Evolutionary conservation across 2,888 invertebrate genomes (phyloP).

Genomic region (Drosophila demipolita): DNA sequence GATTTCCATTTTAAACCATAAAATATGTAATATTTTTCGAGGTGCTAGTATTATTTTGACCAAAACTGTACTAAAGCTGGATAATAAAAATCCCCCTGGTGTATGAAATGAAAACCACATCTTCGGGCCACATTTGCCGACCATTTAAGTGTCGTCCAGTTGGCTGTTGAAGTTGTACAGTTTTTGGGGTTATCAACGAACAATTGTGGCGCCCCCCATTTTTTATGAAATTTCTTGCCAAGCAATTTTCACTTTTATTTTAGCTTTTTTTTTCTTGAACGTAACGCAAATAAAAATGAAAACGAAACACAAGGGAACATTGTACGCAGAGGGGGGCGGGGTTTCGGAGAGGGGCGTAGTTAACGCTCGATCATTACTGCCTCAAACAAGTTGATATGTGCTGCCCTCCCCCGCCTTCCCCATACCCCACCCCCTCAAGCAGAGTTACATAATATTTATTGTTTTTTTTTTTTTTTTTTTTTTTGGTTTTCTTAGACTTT

Average conservation of each 20-base stretch:
- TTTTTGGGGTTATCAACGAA: conserved; percentile 51
- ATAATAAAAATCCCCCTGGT: conserved; percentile 72
- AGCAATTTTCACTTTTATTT: conserved; percentile 77
- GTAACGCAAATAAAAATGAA: conserved; percentile 54
- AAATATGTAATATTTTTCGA: too few relatives aligned
- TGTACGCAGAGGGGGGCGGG: conserved; percentile 1
- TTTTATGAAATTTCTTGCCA: conserved; percentile 26
- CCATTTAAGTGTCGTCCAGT: conserved; percentile 62
- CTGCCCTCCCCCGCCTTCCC: not conserved
- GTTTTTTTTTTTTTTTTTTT: not conserved
- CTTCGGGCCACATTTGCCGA: conserved; percentile 37
- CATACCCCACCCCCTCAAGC: not conserved
- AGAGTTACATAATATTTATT: conserved; percentile 55
- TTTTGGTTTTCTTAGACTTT: conserved; percentile 12
- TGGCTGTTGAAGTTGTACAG: conserved; percentile 15
- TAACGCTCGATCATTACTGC: conserved; percentile 11
- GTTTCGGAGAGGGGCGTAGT: not conserved
- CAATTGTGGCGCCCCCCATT: conserved; percentile 14
- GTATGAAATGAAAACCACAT: conserved; percentile 39
- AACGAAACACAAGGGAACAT: conserved; percentile 61
- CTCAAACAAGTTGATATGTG: conserved; percentile 21
- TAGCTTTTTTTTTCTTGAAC: conserved; percentile 6
- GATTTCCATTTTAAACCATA: too few relatives aligned
- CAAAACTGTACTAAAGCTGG: conserved; percentile 44
- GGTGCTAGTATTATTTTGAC: not conserved